Evolutionary conservation across 1,140 invertebrate species (phyloP).

Genomic region (Chelonus insularis): DNA sequence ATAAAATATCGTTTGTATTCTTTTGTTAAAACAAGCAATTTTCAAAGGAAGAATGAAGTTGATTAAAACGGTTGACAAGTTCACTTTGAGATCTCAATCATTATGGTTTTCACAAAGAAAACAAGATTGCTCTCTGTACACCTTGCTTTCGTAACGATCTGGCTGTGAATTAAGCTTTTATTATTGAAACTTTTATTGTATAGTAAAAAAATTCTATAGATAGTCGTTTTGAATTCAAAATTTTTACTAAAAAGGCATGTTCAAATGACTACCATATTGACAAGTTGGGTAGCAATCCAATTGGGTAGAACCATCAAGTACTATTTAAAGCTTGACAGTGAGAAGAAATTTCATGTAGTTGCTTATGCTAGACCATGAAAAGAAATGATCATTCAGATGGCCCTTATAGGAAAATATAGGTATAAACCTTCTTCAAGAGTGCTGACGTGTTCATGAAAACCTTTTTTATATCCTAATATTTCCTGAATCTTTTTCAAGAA

Average conservation of each 20-base stretch:
- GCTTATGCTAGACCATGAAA: no score
- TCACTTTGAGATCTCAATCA: no score
- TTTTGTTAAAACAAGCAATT: no score
- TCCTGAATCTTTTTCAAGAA: no score
- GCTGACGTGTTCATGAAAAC: neutral
- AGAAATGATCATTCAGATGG: constrained; percentile 41
- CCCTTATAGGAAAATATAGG: constrained; percentile 17
- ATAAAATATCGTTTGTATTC: no score
- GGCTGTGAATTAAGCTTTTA: no score
- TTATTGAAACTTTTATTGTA: neutral
- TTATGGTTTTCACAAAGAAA: no score
- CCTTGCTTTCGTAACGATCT: no score
- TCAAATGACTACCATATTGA: constrained; percentile 46
- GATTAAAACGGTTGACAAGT: no score
- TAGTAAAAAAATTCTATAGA: neutral
- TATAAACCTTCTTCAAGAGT: neutral
- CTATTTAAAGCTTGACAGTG: constrained; percentile 44
- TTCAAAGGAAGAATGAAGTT: no score
- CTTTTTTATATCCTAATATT: no score
- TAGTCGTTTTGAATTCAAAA: constrained; percentile 14
- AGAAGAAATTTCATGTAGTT: constrained; percentile 46
- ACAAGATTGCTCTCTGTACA: neutral
- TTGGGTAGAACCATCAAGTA: constrained; percentile 47
- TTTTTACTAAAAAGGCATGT: constrained; percentile 35
- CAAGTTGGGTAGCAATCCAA: constrained; percentile 43